Evolutionary conservation across 2,888 invertebrate species (phyloP), one percentile per base, ranked within the genome.

Genomic region (Sphecodes monilicornis): DNA sequence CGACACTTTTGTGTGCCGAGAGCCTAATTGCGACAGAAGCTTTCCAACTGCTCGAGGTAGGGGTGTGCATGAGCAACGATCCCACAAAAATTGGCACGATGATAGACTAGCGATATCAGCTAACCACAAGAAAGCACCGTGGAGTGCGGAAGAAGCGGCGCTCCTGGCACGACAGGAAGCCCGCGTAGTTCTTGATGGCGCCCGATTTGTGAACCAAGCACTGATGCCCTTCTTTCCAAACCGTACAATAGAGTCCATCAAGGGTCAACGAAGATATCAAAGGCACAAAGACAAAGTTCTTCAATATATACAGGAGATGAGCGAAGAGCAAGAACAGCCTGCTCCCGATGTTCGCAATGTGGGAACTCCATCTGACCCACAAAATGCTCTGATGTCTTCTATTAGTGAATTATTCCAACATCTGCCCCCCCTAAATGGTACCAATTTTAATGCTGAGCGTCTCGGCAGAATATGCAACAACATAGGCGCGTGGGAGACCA

Each of bases 161-260:
- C 66, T 84, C 11, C 74, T 86, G 29, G 82, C 86, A 6, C 69
- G 80, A n/a, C 78, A 82, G 36, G 85, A 86, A n/a, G 85, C 85
- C 10, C 29, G 46, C 0, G 71, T 85, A 0, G n/a, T 29, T 0
- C 41, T 75, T 0, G n/a, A 60, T 4, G 82, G 73, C 11, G 32
- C 5, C 1, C 57, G 70, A 3, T 83, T 81, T 39, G 70, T 87
- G 0, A 85, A 87, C 64, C 74, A 82, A 16, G 82, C 46, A 11
- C 76, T 73, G 3, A n/a, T 73, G 4, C 77, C 77, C 0, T 8
- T 57, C 5, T 78, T 82, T 18, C 70, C 70, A 0, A 11, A 54
- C 8, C 60, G 78, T 0, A 75, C 71, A 1, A 70, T 78, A 0
- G 78, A 78, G 6, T 10, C 76, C 8, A 50, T 80, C 8, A 80